Percentiles rank a stretch among this genome's conserved stretches.
These are phyloP conservation scores for Eupithecia exiguata DNA, from an alignment of 2,888 invertebrate genomes.

Conservation along the genomic window DNA sequence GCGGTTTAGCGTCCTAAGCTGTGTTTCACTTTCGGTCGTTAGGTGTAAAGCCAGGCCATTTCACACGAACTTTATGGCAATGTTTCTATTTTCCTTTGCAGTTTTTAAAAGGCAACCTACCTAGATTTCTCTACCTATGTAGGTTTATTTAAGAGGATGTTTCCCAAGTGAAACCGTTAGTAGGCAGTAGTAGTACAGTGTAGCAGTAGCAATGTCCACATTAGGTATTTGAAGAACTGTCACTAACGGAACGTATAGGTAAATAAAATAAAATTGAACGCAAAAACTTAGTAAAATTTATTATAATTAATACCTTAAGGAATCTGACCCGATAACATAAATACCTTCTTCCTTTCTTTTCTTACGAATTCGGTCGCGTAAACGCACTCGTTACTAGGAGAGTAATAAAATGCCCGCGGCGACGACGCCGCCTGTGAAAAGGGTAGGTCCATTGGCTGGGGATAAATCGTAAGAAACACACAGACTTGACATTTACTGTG, in stretches of 20 bases:
- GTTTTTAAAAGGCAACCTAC: not conserved
- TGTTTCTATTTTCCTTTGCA: not conserved
- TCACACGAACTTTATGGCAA: constrained; percentile 1
- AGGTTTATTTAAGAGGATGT: not conserved
- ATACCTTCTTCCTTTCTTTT: not conserved
- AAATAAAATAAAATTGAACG: not conserved
- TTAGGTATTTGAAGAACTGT: not conserved
- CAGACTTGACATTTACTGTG: constrained; percentile 21
- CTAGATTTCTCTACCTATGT: not conserved
- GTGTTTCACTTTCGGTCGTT: constrained; percentile 7
- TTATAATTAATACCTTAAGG: not conserved
- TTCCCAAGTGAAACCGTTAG: not conserved
- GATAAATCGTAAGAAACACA: constrained; percentile 36
- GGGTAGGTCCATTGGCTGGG: constrained; percentile 38
- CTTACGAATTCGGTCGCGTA: not conserved
- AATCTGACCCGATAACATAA: not conserved
- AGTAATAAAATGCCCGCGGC: constrained; percentile 32
- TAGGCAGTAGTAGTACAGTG: not conserved
- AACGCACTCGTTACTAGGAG: constrained; percentile 23
- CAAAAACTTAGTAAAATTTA: not conserved
- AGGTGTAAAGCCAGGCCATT: constrained; percentile 3
- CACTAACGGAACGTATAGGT: not conserved
- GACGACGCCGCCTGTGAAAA: constrained; percentile 28
- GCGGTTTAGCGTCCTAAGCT: constrained; percentile 10
- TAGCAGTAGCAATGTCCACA: not conserved